Conservation (phyloP, 2,797 vertebrate species). For the Dendrocincla fuliginosa region DNA sequence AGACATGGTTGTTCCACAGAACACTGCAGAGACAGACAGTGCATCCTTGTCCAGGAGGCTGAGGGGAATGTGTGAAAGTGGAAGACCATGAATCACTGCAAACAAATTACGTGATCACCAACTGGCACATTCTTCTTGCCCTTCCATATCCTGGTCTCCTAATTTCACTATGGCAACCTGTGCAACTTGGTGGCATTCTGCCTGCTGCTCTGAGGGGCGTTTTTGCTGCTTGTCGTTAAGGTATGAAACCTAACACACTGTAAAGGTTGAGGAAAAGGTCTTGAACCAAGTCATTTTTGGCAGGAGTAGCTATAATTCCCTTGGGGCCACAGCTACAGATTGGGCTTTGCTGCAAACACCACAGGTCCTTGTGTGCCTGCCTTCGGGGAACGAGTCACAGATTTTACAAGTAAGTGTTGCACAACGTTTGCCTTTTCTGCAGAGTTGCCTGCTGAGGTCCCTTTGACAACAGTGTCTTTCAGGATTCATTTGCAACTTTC, state of each 20-base stretch:
- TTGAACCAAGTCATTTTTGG: background rate
- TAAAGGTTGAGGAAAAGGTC: background rate
- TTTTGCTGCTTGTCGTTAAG: background rate
- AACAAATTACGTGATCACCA: background rate
- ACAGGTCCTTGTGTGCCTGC: rapidly evolving
- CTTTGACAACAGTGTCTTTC: background rate
- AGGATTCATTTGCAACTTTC: background rate
- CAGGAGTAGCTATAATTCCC: background rate
- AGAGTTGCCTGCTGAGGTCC: background rate
- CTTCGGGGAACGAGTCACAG: background rate
- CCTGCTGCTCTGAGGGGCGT: background rate
- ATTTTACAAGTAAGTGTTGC: background rate
- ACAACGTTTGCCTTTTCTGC: background rate
- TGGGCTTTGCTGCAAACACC: background rate
- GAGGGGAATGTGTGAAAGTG: background rate
- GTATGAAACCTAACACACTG: background rate
- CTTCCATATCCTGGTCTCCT: background rate
- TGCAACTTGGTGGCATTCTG: background rate
- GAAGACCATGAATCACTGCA: slow-evolving; percentile 6
- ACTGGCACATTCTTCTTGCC: background rate
- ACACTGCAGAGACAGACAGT: background rate
- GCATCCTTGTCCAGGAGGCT: background rate
- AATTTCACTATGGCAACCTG: background rate
- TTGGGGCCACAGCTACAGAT: background rate
- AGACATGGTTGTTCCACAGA: rapidly evolving